These are phyloP conservation scores for Galerucella nymphaeae DNA, from an alignment of 2,888 invertebrate species.

Conservation along the genomic window DNA sequence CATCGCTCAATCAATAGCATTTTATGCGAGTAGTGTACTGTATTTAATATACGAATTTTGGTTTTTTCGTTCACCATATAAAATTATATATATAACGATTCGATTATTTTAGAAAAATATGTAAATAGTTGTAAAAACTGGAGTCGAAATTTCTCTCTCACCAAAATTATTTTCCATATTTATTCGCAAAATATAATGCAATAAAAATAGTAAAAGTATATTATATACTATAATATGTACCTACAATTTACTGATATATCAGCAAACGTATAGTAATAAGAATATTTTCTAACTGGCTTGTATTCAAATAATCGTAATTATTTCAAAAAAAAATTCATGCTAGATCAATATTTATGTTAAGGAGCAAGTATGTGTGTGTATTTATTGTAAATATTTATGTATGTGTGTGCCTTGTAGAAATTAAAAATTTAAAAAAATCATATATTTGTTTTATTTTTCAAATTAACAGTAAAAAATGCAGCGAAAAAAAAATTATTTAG, in stretches of 20 bases:
- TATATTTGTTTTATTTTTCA: constrained; percentile 6
- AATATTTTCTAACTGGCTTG: constrained; percentile 50
- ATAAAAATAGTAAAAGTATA: not conserved
- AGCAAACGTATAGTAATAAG: constrained; percentile 36
- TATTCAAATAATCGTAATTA: constrained; percentile 39
- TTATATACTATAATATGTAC: constrained; percentile 23
- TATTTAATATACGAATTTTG: too few relatives aligned
- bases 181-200: constrained; percentile 1
- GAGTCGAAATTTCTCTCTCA: not conserved
- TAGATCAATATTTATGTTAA: constrained; percentile 41
- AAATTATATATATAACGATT: too few relatives aligned
- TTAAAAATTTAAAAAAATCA: constrained; percentile 59
- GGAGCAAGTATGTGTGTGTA: constrained; percentile 61
- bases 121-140: too few relatives aligned
- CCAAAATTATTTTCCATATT: constrained; percentile 3
- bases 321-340: constrained; percentile 46
- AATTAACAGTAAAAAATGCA: too few relatives aligned
- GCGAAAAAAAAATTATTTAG: constrained; percentile 19
- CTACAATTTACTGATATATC: constrained; percentile 38
- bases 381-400: constrained; percentile 66
- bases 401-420: constrained; percentile 79
- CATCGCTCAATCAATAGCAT: too few relatives aligned
- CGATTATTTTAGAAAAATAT: too few relatives aligned
- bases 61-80: too few relatives aligned
- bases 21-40: too few relatives aligned